Conservation (phyloP, 2,888 invertebrate genomes). For the Campopleginae sp. region DNA sequence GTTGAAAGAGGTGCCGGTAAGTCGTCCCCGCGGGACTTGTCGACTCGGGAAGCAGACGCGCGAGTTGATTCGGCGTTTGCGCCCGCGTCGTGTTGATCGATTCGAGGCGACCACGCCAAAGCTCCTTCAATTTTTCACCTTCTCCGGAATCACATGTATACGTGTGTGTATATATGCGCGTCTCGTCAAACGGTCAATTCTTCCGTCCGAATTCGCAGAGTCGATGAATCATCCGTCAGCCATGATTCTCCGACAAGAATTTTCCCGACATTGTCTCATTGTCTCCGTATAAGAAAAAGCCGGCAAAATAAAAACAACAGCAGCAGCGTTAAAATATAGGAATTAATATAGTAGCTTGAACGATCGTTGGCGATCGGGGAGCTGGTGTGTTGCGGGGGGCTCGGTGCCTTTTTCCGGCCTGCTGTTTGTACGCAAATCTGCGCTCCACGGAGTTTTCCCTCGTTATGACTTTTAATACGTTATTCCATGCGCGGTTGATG, state of each 20-base stretch:
- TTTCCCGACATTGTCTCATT: slow-evolving; percentile 28
- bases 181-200: slow-evolving; percentile 32
- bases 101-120: slow-evolving; percentile 69
- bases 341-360: slow-evolving; percentile 53
- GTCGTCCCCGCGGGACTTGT: neutral
- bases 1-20: neutral
- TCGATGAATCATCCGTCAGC: slow-evolving; percentile 29
- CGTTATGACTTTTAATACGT: slow-evolving; percentile 25
- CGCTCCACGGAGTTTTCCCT: slow-evolving; percentile 56
- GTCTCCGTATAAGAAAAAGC: slow-evolving; percentile 14
- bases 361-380: slow-evolving; percentile 69
- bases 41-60: neutral
- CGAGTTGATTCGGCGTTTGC: slow-evolving; percentile 70
- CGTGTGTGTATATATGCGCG: too few species aligned
- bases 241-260: slow-evolving; percentile 30
- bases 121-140: slow-evolving; percentile 74
- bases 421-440: slow-evolving; percentile 79
- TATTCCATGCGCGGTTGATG: neutral
- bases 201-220: slow-evolving; percentile 58
- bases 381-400: slow-evolving; percentile 79
- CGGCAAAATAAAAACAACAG: too few species aligned
- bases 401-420: slow-evolving; percentile 82
- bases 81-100: slow-evolving; percentile 80
- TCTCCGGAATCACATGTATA: slow-evolving; percentile 43
- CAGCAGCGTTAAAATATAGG: neutral